phyloP scores from a whole-genome alignment of 2,113 vertebrate species.

The Elephantulus edwardii region DNA sequence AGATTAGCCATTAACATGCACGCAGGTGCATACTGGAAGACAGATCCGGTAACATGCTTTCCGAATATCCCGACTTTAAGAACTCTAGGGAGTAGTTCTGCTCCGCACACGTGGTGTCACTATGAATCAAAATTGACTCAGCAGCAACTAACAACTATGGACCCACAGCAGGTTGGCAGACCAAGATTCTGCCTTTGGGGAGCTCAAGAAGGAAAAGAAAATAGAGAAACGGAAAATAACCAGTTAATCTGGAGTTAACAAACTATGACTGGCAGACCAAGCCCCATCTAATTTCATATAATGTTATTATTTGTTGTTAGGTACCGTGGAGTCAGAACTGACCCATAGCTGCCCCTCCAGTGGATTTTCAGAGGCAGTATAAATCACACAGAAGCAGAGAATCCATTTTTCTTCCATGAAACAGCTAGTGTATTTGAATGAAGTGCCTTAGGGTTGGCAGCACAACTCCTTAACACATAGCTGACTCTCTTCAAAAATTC shows the following conservation, averaged over 20 bases:
- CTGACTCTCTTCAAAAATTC: too few species aligned
- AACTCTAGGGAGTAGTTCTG: background rate
- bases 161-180: background rate
- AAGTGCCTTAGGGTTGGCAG: too few species aligned
- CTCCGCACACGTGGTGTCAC: background rate
- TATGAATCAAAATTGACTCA: background rate
- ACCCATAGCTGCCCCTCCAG: too few species aligned
- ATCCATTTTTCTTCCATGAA: too few species aligned
- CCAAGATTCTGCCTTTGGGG: background rate
- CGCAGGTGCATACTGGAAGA: too few species aligned
- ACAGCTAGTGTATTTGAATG: too few species aligned
- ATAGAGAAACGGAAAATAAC: slow-evolving; percentile 28
- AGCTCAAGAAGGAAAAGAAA: background rate
- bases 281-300: background rate
- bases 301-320: too few species aligned
- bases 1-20: background rate
- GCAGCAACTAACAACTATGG: background rate
- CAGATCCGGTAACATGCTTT: background rate
- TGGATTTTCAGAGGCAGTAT: too few species aligned
- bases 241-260: background rate
- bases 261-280: background rate
- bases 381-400: too few species aligned
- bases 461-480: too few species aligned
- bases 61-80: background rate
- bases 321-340: too few species aligned